Conservation (phyloP, 2,888 invertebrate species). For the Pristionchus maxplancki region DNA sequence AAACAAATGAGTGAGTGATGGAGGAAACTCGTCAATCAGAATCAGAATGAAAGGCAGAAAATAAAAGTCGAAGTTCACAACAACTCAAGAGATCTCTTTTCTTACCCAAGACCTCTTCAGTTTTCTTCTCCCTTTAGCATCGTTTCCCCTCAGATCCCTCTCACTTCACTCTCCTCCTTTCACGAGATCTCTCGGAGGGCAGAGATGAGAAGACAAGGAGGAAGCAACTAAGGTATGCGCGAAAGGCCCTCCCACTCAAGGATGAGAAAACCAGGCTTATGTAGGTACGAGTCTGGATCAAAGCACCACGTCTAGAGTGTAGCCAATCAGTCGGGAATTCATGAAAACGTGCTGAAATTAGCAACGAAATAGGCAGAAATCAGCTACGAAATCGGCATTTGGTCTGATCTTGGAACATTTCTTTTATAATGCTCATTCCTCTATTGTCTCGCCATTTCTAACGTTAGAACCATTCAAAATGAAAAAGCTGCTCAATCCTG, state of each 20-base stretch:
- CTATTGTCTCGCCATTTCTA: too few relatives aligned
- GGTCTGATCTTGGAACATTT: too few relatives aligned
- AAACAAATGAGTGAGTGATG: not conserved
- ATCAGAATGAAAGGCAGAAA: not conserved
- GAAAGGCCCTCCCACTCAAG: not conserved
- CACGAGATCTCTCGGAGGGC: not conserved
- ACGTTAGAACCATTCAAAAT: too few relatives aligned
- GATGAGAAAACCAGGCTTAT: not conserved
- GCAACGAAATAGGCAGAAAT: not conserved
- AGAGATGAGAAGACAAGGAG: not conserved
- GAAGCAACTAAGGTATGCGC: not conserved
- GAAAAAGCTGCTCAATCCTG: too few relatives aligned
- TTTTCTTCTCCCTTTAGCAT: not conserved
- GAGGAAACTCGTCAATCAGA: not conserved
- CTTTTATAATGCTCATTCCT: too few relatives aligned
- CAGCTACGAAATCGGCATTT: not conserved
- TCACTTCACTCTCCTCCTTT: not conserved
- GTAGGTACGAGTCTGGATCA: not conserved
- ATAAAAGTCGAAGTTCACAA: slow-evolving; percentile 5
- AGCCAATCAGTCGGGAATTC: not conserved
- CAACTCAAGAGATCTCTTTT: not conserved
- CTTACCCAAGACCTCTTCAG: not conserved
- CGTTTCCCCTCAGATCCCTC: not conserved
- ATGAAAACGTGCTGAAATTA: not conserved
- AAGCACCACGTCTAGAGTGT: not conserved